These are phyloP conservation scores for Barbus barbus DNA, from an alignment of 2,113 vertebrate genomes.

Conservation along the genomic window DNA sequence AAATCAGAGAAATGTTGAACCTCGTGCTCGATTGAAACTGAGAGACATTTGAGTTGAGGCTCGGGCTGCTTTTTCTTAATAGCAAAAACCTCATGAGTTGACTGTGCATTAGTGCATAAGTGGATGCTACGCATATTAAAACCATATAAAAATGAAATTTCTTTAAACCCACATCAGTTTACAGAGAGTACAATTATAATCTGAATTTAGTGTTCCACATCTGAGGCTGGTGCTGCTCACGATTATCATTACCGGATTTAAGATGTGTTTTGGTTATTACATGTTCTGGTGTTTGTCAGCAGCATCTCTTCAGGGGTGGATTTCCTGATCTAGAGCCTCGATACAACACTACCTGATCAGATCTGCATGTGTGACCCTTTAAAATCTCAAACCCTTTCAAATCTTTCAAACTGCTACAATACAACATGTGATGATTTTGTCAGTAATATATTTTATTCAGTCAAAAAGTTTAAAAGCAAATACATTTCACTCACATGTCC, in stretches of 20 bases:
- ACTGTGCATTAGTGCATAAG: not conserved
- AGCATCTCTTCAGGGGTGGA: not conserved
- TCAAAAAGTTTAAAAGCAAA: constrained; percentile 12
- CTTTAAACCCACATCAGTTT: not conserved
- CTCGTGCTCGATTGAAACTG: too few relatives aligned
- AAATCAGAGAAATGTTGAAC: not conserved
- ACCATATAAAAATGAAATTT: not conserved
- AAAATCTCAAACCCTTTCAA: not conserved
- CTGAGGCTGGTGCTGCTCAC: constrained; percentile 11
- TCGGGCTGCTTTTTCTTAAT: not conserved
- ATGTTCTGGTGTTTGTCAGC: constrained; percentile 41
- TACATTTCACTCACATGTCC: constrained; percentile 86
- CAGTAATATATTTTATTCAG: not conserved
- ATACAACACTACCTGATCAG: not conserved
- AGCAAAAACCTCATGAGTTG: not conserved
- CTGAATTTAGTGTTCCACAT: constrained; percentile 26
- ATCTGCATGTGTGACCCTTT: not conserved
- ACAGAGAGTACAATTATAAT: constrained; percentile 14
- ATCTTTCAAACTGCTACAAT: not conserved
- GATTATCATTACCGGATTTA: constrained; percentile 31
- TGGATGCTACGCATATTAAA: not conserved
- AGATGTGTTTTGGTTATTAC: constrained; percentile 25
- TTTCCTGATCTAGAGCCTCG: not conserved
- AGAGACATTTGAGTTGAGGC: not conserved
- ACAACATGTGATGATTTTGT: not conserved